Evolutionary conservation across 2,113 vertebrate genomes (phyloP).

Genomic region (Saimiri boliviensis): DNA sequence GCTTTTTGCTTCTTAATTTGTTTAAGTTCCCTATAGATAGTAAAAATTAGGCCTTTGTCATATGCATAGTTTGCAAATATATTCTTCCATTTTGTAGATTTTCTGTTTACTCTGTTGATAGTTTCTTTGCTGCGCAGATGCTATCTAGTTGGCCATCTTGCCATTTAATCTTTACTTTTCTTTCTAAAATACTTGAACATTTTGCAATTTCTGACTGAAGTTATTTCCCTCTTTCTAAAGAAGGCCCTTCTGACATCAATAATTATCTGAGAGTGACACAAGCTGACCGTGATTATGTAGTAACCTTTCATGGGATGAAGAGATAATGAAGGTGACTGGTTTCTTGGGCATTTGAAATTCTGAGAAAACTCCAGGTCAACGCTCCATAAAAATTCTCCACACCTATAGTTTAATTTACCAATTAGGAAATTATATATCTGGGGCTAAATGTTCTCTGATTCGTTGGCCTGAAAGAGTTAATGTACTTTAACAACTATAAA

Average conservation of each 20-base stretch:
- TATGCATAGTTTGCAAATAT: no score
- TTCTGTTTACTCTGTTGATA: no score
- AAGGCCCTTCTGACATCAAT: neutral
- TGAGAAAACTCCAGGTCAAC: neutral
- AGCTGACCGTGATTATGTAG: neutral
- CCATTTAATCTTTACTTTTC: neutral
- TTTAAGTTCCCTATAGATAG: no score
- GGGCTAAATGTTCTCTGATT: neutral
- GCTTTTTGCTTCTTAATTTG: no score
- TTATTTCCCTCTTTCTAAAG: neutral
- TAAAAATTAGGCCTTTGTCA: no score
- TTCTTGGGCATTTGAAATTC: neutral
- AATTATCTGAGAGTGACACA: neutral
- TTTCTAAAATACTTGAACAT: neutral
- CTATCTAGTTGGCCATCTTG: no score
- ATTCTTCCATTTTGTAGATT: no score
- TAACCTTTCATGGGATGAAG: neutral
- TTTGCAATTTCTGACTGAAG: neutral
- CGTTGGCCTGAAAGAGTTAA: neutral
- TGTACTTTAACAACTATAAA: neutral
- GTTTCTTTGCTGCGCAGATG: no score
- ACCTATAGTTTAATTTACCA: neutral
- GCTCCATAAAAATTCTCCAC: neutral
- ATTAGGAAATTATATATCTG: conserved; percentile 6
- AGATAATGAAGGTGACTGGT: neutral